Base-by-base conservation (phyloP, 1,140 invertebrate genomes). In the Drosophila suzukii region DNA sequence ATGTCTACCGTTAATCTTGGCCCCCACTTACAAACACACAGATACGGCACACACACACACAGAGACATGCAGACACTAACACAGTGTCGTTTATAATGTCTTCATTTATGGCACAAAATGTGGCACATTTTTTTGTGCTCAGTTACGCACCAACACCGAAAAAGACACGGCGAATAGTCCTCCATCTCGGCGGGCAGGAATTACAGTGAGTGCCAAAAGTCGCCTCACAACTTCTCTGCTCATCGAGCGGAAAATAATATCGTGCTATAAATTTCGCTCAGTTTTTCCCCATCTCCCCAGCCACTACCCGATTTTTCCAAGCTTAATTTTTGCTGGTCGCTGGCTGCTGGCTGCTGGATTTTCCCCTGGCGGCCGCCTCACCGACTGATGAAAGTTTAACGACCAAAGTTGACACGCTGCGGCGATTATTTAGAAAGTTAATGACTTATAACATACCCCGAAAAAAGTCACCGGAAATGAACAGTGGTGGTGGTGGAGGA, bases 371-470 rank as follows among this genome's bases (percentile, higher is more conserved):
- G 47, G 49, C 44, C 63, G 76, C 27, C 51, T 17, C 47, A 44
- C 30, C 75, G 57, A 74, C 84, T 89, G 84, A 89, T 89, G 84
- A 89, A 89, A 89, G 85, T 89, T 89, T 89, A 89, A 89, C 84
- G 84, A 89, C 80, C 84, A 89, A 89, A 89, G 84, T 89, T 89
- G 84, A 89, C 84, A 89, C 84, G 84, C 84, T 84, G 84, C 74
- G 80, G 81, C 84, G 85, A 89, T 89, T 89, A 89, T 89, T 89
- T 89, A 89, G 84, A 89, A 89, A 89, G 85, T 89, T 89, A 89
- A 89, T 89, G 85, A 89, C 84, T 89, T 89, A 89, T 89, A 89
- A 89, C 84, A 89, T 66, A 78, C 80, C 78, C 68, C 17, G 56
- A 71, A 61, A 61, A 71, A 72, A 58, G 67, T 71, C 67, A 32